Base-by-base conservation (phyloP, 2,888 invertebrate genomes). In the Rhopalosiphum nymphaeae region DNA sequence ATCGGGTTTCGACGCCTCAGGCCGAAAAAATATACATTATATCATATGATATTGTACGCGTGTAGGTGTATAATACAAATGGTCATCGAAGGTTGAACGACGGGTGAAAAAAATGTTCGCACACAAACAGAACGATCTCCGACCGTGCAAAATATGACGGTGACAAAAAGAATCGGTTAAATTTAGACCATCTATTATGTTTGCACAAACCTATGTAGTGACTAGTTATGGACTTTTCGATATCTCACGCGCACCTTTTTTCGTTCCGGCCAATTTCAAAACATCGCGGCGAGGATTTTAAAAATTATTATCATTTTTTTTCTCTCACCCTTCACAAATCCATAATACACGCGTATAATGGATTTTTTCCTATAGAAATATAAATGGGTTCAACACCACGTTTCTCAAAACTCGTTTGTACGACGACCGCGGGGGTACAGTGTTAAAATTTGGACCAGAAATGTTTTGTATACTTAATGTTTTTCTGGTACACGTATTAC, bases 121-220 rank as follows among this genome's bases (percentile, higher is more conserved):
- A 91, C 84, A 88, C 61, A 93, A 56, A 93, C 84, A 85, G 44
- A 25, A 26, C 67, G 78, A 49, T 78, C 44, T 89, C 53, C 49
- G 91, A 86, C 94, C 67, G 90, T 87, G 94, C 86, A 67, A 94
- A 91, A 91, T 86, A 67, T 49, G 89, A 78, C 13, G 85, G 84
- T 56, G 61, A 94, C 85, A 94, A 94, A 91, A 91, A 87, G 94
- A 94, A 94, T 67, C 61, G 90, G 94, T 94, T 94, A 91, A 94
- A 67, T 91, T 56, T 53, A 44, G 88, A 89, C 86, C 86, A 44
- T 94, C 86, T 42, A 94, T 94, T 94, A 94, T 94, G 67, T 86
- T 67, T 91, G 61, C n/a, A 44, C 49, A 90, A 85, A 94, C 90
- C 94, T 90, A 49, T 93, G 93, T 93, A 57, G 90, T 93, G 94